Conservation (phyloP, 1,140 invertebrate species). For the Drosophila watanabei region DNA sequence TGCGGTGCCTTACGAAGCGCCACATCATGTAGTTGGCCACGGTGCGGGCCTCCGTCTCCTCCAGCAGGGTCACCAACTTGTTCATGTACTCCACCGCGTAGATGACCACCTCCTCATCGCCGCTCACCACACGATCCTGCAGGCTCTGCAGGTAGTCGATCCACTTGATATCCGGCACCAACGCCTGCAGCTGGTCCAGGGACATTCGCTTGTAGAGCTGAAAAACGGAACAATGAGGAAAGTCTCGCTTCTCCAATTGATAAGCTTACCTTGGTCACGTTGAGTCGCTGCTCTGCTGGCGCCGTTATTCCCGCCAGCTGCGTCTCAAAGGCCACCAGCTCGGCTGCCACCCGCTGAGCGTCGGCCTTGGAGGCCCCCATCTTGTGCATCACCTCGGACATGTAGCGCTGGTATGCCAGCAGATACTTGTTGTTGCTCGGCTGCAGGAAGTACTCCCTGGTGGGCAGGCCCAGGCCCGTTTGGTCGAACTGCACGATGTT, state of each 20-base stretch:
- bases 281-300: conserved; percentile 92
- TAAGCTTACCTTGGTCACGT: conserved; percentile 86
- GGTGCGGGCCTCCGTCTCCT: conserved; percentile 85
- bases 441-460: conserved; percentile 94
- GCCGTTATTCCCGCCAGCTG: conserved; percentile 87
- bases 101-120: conserved; percentile 80
- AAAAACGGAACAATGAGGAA: background rate
- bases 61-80: conserved; percentile 85
- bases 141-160: conserved; percentile 90
- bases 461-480: conserved; percentile 93
- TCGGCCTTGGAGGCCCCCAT: conserved; percentile 88
- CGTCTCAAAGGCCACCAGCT: conserved; percentile 94
- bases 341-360: conserved; percentile 89
- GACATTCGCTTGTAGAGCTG: conserved; percentile 92
- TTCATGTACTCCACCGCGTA: conserved; percentile 86
- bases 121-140: conserved; percentile 90
- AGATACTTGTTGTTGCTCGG: conserved; percentile 90
- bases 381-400: conserved; percentile 89
- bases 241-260: too few species aligned
- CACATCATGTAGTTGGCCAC: conserved; percentile 92
- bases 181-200: conserved; percentile 88
- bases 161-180: conserved; percentile 93
- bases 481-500: conserved; percentile 96
- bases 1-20: conserved; percentile 94
- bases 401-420: conserved; percentile 92